Evolutionary conservation across 1,140 invertebrate genomes (phyloP).

Genomic region (Ooceraea biroi): DNA sequence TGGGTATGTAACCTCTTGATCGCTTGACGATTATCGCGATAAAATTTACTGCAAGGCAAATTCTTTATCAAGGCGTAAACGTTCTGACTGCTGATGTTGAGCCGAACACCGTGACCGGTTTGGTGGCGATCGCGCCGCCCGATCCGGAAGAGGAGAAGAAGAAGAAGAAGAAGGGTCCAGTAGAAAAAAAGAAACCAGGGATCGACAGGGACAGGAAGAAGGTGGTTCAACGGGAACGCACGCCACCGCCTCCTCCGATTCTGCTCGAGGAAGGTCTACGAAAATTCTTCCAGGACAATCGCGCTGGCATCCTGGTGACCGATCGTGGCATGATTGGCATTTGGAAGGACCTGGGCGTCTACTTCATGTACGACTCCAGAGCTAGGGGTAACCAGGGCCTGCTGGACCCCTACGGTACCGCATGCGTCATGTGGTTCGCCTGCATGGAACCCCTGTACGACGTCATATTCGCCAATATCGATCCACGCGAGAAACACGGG

Average conservation of each 20-base stretch:
- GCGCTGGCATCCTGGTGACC: conserved; percentile 77
- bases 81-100: conserved; percentile 80
- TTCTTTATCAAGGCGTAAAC: conserved; percentile 68
- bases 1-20: conserved; percentile 25
- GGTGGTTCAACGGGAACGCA: conserved; percentile 55
- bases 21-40: neutral
- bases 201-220: conserved; percentile 63
- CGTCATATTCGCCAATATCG: conserved; percentile 74
- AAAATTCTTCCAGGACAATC: conserved; percentile 79
- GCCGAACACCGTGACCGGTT: conserved; percentile 70
- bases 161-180: conserved; percentile 57
- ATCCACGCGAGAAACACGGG: conserved; percentile 76
- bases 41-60: too few relatives aligned
- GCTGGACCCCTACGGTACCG: conserved; percentile 64
- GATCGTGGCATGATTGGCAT: conserved; percentile 75
- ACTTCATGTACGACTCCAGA: conserved; percentile 81
- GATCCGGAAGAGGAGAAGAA: conserved; percentile 73
- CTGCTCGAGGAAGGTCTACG: conserved; percentile 77
- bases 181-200: conserved; percentile 47
- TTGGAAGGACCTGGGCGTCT: conserved; percentile 81
- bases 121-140: conserved; percentile 69
- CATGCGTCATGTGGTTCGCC: conserved; percentile 82
- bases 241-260: conserved; percentile 70
- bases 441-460: conserved; percentile 79
- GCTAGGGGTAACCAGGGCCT: conserved; percentile 72